Percentiles rank a stretch among this genome's conserved stretches.
These are phyloP conservation scores for Scomber japonicus DNA, from an alignment of 2,113 vertebrate species.

Conservation along the genomic window DNA sequence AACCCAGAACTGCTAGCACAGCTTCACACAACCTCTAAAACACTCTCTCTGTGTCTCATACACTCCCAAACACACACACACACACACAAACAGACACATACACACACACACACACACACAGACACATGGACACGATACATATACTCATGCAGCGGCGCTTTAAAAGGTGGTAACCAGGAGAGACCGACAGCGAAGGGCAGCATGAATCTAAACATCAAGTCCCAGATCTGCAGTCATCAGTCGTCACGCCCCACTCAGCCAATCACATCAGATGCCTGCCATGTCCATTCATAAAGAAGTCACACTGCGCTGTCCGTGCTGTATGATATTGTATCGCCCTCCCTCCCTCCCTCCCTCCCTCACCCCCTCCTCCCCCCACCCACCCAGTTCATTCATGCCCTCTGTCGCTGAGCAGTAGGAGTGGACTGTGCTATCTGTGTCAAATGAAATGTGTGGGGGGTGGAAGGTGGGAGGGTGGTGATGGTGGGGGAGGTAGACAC, in stretches of 20 bases:
- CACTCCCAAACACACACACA: constrained; percentile 27
- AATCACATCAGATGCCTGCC: constrained; percentile 70
- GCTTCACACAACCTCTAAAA: constrained; percentile 60
- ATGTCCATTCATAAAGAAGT: constrained; percentile 86
- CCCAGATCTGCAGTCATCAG: constrained; percentile 46
- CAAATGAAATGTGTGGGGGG: constrained; percentile 1
- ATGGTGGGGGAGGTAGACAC: not conserved
- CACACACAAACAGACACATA: constrained; percentile 1
- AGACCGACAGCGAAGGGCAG: constrained; percentile 27
- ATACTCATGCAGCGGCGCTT: constrained; percentile 1
- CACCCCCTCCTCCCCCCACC: constrained; percentile 22
- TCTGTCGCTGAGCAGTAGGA: constrained; percentile 50
- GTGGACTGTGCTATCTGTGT: constrained; percentile 60
- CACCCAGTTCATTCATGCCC: constrained; percentile 74
- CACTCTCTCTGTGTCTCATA: not conserved
- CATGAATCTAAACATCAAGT: constrained; percentile 51
- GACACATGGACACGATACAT: not conserved
- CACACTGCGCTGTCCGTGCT: constrained; percentile 54
- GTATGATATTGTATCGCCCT: constrained; percentile 68
- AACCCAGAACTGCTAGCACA: constrained; percentile 66
- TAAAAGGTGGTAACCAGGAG: constrained; percentile 61
- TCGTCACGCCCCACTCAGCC: constrained; percentile 63
- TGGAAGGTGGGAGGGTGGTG: not conserved
- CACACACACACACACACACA: constrained; percentile 2
- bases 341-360: constrained; percentile 5